Conservation (phyloP, 1,140 invertebrate genomes). For the Halesus radiatus region DNA sequence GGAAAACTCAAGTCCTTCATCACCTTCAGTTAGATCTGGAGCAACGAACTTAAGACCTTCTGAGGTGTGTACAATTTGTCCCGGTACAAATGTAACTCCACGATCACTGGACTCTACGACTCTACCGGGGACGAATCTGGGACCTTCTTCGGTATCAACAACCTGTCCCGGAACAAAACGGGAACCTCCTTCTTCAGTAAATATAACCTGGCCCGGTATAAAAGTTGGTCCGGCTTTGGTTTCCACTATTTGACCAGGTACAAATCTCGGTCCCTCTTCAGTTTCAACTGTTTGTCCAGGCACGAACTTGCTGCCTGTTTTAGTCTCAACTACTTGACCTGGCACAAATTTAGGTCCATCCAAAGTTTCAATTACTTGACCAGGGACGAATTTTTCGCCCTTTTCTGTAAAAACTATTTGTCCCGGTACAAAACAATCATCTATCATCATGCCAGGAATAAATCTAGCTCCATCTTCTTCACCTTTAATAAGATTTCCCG, state of each 20-base stretch:
- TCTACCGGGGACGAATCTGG: constrained; percentile 80
- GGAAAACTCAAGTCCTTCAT: constrained; percentile 79
- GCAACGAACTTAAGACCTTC: constrained; percentile 80
- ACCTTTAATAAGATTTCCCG: constrained; percentile 76
- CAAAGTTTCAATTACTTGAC: constrained; percentile 81
- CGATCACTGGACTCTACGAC: constrained; percentile 77
- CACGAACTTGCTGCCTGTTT: constrained; percentile 79
- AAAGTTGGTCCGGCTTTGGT: constrained; percentile 80
- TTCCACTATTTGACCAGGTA: constrained; percentile 81
- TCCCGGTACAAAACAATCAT: constrained; percentile 79
- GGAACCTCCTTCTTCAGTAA: constrained; percentile 78
- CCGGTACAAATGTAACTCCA: constrained; percentile 79
- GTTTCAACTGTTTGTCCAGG: constrained; percentile 80
- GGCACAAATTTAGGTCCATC: constrained; percentile 81
- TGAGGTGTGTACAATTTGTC: constrained; percentile 80
- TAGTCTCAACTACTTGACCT: constrained; percentile 79
- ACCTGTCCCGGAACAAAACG: constrained; percentile 82
- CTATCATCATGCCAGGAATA: constrained; percentile 78
- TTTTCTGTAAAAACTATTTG: constrained; percentile 79
- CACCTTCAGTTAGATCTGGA: constrained; percentile 76
- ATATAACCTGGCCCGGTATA: constrained; percentile 82
- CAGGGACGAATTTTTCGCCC: constrained; percentile 78
- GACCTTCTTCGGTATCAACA: constrained; percentile 79
- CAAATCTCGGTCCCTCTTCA: constrained; percentile 77
- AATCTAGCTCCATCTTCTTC: constrained; percentile 75